Conservation (phyloP, 2,888 invertebrate species). For the Cephalotes varians region DNA sequence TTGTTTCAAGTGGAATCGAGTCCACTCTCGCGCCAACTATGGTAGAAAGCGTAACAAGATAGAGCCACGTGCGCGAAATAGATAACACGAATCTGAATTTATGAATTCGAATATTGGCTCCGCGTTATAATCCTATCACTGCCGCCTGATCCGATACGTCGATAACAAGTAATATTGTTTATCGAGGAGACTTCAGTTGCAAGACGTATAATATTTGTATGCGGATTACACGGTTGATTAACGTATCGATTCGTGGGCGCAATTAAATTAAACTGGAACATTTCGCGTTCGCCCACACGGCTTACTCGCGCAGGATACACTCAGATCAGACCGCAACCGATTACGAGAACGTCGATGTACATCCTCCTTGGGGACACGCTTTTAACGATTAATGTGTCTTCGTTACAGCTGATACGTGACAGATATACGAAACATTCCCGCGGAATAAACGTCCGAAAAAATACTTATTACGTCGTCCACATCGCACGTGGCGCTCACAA, state of each 20-base stretch:
- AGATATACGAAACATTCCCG: neutral
- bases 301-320: neutral
- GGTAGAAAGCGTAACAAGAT: conserved; percentile 7
- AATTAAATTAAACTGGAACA: conserved; percentile 37
- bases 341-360: neutral
- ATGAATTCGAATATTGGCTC: conserved; percentile 34
- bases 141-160: neutral
- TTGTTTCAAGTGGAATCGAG: neutral
- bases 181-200: neutral
- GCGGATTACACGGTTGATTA: conserved; percentile 23
- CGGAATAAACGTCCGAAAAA: neutral
- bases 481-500: neutral
- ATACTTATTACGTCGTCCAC: neutral
- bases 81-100: conserved; percentile 44
- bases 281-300: conserved; percentile 12
- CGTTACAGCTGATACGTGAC: neutral
- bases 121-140: conserved; percentile 38
- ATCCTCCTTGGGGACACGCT: no score
- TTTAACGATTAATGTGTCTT: neutral
- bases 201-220: neutral
- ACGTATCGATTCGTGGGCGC: conserved; percentile 29
- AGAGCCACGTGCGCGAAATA: conserved; percentile 13
- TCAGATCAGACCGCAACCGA: conserved; percentile 7
- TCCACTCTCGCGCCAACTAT: neutral
- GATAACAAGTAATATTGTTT: conserved; percentile 51